Percentiles rank a stretch among this genome's conserved stretches.
Conservation (phyloP, 2,888 invertebrate genomes). For the Caenorhabditis parvicauda region DNA sequence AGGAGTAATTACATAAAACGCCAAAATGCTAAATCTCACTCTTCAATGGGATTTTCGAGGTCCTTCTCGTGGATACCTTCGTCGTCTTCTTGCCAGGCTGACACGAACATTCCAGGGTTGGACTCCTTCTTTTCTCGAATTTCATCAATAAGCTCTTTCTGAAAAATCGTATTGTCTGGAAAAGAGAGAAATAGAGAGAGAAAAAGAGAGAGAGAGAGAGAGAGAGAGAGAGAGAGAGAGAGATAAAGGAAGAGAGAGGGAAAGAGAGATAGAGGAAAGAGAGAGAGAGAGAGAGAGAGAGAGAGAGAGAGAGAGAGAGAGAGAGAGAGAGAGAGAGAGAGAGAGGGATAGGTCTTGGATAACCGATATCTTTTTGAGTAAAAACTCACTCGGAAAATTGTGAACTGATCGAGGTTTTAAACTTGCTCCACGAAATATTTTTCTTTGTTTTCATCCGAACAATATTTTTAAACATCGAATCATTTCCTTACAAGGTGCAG, state of each 20-base stretch:
- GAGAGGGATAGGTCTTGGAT: neutral
- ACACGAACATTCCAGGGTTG: constrained; percentile 56
- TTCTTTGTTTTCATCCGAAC: too few relatives aligned
- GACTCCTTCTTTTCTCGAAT: constrained; percentile 38
- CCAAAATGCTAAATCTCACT: constrained; percentile 26
- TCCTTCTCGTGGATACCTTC: constrained; percentile 44
- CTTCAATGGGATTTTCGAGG: constrained; percentile 44
- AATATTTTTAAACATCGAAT: neutral
- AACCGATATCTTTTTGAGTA: neutral
- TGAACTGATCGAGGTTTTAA: too few relatives aligned
- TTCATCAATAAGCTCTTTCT: constrained; percentile 35
- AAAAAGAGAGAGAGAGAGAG: neutral
- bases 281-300: neutral
- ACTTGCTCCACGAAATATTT: too few relatives aligned
- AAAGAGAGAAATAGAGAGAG: neutral
- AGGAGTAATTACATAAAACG: too few relatives aligned
- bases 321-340: neutral
- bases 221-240: neutral
- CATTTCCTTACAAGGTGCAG: too few relatives aligned
- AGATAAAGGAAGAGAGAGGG: neutral
- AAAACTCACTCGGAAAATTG: too few relatives aligned
- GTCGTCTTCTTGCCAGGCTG: constrained; percentile 56
- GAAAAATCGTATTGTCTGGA: neutral
- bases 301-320: neutral
- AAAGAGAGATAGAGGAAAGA: neutral